A percentile compares a stretch with the other conserved stretches of the same genome.
Evolutionary conservation across 1,140 invertebrate genomes (phyloP).

Genomic region (Drosophila ficusphila): DNA sequence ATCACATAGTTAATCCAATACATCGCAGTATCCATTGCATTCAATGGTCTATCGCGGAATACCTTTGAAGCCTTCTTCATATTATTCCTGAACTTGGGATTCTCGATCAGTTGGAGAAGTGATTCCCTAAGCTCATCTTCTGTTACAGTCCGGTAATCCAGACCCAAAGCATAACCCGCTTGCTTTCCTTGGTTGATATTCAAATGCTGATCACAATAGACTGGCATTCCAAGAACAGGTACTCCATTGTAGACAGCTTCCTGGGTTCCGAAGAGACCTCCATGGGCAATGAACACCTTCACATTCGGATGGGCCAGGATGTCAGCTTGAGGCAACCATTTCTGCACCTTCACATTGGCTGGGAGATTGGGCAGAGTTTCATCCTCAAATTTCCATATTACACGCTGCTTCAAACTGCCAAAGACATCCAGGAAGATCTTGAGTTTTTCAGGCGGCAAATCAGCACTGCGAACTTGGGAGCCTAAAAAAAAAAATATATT

Average conservation of each 20-base stretch:
- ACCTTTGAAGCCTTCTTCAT: slow-evolving; percentile 83
- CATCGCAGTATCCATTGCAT: slow-evolving; percentile 85
- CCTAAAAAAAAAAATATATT: slow-evolving; percentile 17
- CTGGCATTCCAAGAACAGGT: slow-evolving; percentile 87
- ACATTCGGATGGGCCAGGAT: slow-evolving; percentile 87
- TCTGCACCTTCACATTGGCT: slow-evolving; percentile 86
- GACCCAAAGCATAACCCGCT: slow-evolving; percentile 49
- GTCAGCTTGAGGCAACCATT: slow-evolving; percentile 88
- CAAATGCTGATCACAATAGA: slow-evolving; percentile 86
- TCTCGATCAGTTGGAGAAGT: slow-evolving; percentile 84
- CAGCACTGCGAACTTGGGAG: slow-evolving; percentile 71
- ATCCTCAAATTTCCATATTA: slow-evolving; percentile 88
- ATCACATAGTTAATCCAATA: slow-evolving; percentile 88
- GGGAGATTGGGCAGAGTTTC: slow-evolving; percentile 84
- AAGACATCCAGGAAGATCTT: slow-evolving; percentile 86
- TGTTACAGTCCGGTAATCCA: slow-evolving; percentile 69
- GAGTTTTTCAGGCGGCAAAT: slow-evolving; percentile 83
- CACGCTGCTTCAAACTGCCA: slow-evolving; percentile 85
- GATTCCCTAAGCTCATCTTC: slow-evolving; percentile 74
- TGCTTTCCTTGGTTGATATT: slow-evolving; percentile 56
- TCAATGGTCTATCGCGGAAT: slow-evolving; percentile 85
- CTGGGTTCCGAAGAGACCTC: slow-evolving; percentile 86
- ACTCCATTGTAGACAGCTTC: slow-evolving; percentile 87
- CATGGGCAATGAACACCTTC: slow-evolving; percentile 87
- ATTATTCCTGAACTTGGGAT: slow-evolving; percentile 83